Percentiles rank a stretch among this genome's conserved stretches.
Conservation (phyloP, 1,140 invertebrate genomes). For the Caenorhabditis tropicalis region DNA sequence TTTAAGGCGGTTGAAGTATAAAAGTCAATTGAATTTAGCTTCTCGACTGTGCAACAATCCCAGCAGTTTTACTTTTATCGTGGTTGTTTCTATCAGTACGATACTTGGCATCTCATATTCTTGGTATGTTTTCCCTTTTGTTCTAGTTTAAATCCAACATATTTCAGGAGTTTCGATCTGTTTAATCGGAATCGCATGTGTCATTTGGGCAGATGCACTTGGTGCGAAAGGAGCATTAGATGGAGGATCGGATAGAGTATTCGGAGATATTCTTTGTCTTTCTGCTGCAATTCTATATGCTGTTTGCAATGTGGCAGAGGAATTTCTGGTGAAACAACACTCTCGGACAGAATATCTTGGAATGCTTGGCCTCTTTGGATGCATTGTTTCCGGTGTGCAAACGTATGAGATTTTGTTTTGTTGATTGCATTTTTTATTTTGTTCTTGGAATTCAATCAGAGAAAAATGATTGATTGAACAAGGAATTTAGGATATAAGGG, state of each 20-base stretch:
- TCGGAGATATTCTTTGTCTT: constrained; percentile 85
- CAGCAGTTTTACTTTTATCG: constrained; percentile 81
- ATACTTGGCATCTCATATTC: constrained; percentile 80
- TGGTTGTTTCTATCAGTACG: constrained; percentile 79
- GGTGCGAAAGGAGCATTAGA: constrained; percentile 75
- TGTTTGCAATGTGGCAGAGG: constrained; percentile 83
- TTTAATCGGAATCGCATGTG: constrained; percentile 82
- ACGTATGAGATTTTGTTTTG: constrained; percentile 76
- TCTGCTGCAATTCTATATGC: constrained; percentile 84
- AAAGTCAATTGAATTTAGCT: constrained; percentile 77
- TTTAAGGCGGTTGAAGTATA: background rate
- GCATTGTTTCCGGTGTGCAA: constrained; percentile 81
- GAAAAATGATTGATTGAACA: no score
- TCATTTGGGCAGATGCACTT: constrained; percentile 84
- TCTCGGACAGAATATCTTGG: constrained; percentile 85
- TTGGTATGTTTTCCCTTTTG: constrained; percentile 72
- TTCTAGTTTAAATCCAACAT: background rate
- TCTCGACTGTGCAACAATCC: constrained; percentile 85
- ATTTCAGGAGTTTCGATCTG: constrained; percentile 79
- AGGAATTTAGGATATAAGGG: background rate
- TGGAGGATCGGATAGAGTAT: constrained; percentile 79
- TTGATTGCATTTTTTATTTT: constrained; percentile 43
- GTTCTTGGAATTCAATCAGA: constrained; percentile 64
- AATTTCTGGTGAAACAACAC: constrained; percentile 83
- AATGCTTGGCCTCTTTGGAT: constrained; percentile 84